These are phyloP conservation scores for Cantharis rustica DNA, from an alignment of 2,888 invertebrate genomes.

Conservation along the genomic window DNA sequence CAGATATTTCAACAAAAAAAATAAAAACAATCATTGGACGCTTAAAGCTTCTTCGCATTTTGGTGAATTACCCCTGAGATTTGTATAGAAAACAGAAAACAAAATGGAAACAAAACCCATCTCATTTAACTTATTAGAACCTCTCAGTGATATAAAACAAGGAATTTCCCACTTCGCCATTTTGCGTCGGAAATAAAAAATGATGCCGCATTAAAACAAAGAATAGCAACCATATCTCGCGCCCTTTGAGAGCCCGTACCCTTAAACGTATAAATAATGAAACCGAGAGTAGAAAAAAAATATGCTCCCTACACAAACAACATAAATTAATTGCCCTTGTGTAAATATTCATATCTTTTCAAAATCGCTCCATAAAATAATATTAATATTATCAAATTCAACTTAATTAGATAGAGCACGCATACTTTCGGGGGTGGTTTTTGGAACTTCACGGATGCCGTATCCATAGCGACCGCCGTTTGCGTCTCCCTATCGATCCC, in stretches of 20 bases:
- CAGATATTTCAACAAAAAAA: neutral
- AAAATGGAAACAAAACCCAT: slow-evolving; percentile 13
- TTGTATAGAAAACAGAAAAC: neutral
- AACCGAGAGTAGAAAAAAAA: neutral
- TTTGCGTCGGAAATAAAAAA: slow-evolving; percentile 4
- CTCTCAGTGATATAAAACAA: slow-evolving; percentile 10
- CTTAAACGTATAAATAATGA: slow-evolving; percentile 4
- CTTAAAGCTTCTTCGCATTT: neutral
- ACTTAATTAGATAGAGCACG: slow-evolving; percentile 22
- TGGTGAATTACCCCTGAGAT: neutral
- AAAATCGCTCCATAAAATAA: slow-evolving; percentile 5
- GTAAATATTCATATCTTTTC: neutral
- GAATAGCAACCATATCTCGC: slow-evolving; percentile 4
- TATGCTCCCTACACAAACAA: neutral
- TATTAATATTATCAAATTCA: slow-evolving; percentile 11
- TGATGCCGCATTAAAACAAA: slow-evolving; percentile 14
- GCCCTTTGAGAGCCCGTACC: slow-evolving; percentile 11
- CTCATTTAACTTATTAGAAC: slow-evolving; percentile 12
- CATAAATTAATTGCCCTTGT: neutral
- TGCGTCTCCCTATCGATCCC: slow-evolving; percentile 32
- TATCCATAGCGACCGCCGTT: slow-evolving; percentile 39
- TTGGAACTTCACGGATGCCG: slow-evolving; percentile 33
- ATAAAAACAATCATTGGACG: neutral
- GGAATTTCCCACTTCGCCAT: slow-evolving; percentile 2
- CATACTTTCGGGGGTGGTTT: slow-evolving; percentile 28